Conservation (phyloP, 2,888 invertebrate species). For the Campopleginae sp. region DNA sequence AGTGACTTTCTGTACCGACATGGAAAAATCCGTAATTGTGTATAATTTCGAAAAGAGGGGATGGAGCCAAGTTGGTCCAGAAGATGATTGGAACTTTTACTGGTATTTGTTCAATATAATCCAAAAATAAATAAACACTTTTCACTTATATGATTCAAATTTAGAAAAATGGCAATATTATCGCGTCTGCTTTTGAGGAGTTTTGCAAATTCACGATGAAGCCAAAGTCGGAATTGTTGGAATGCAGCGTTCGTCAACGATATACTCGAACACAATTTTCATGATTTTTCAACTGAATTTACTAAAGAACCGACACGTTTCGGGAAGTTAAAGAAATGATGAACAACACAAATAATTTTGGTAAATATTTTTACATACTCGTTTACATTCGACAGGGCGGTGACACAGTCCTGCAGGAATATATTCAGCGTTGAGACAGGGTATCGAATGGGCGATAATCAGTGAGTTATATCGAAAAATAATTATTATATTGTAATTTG, state of each 20-base stretch:
- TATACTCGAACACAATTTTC: no score
- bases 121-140: neutral
- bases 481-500: neutral
- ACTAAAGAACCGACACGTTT: no score
- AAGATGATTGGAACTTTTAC: constrained; percentile 98
- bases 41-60: constrained; percentile 96
- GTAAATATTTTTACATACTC: neutral
- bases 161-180: neutral
- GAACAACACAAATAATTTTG: neutral
- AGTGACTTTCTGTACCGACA: constrained; percentile 91
- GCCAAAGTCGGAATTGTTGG: no score
- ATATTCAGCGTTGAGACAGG: constrained; percentile 97
- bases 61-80: constrained; percentile 94
- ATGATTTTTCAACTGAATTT: no score
- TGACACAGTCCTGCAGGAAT: constrained; percentile 94
- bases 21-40: constrained; percentile 96
- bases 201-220: no score
- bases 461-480: constrained; percentile 87
- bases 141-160: neutral
- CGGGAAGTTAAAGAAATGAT: no score
- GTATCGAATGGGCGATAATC: constrained; percentile 96
- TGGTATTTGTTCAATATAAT: constrained; percentile 85
- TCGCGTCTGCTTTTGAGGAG: no score
- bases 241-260: no score
- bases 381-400: constrained; percentile 87